A percentile compares a stretch with the other conserved stretches of the same genome.
Evolutionary conservation across 2,113 vertebrate species (phyloP).

Genomic region (Anolis sagrei): DNA sequence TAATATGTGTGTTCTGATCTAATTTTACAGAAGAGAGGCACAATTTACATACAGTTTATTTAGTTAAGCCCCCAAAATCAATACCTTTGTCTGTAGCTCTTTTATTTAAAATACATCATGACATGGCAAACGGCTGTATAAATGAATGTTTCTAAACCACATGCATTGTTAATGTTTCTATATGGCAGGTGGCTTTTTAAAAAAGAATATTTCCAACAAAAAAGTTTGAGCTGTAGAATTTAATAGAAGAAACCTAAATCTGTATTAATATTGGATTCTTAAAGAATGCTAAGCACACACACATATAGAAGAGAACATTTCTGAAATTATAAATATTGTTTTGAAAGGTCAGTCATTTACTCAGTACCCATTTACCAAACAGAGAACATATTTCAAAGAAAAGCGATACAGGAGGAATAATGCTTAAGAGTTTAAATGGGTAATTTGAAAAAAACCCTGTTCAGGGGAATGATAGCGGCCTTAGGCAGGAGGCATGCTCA

Average conservation of each 20-base stretch:
- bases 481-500: constrained; percentile 23
- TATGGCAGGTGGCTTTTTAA: constrained; percentile 88
- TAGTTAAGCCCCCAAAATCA: constrained; percentile 96
- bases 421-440: constrained; percentile 70
- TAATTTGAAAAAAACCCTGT: constrained; percentile 65
- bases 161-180: constrained; percentile 93
- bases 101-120: constrained; percentile 98
- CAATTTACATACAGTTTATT: constrained; percentile 99
- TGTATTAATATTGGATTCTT: constrained; percentile 86
- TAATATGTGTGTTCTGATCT: constrained; percentile 98
- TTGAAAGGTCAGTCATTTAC: constrained; percentile 93
- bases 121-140: constrained; percentile 92
- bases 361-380: constrained; percentile 74
- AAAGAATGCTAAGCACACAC: constrained; percentile 85
- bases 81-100: constrained; percentile 96
- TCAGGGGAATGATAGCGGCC: constrained; percentile 36
- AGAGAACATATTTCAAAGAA: constrained; percentile 78
- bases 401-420: constrained; percentile 68
- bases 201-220: not conserved
- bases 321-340: constrained; percentile 91
- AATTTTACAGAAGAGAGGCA: constrained; percentile 94
- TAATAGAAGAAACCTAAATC: constrained; percentile 84
- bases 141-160: constrained; percentile 93
- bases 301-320: constrained; percentile 73
- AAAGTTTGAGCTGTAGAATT: constrained; percentile 85